Percentiles rank a stretch among this genome's conserved stretches.
These are phyloP conservation scores for Rhinogobius similis DNA, from an alignment of 2,113 vertebrate species.

Conservation along the genomic window DNA sequence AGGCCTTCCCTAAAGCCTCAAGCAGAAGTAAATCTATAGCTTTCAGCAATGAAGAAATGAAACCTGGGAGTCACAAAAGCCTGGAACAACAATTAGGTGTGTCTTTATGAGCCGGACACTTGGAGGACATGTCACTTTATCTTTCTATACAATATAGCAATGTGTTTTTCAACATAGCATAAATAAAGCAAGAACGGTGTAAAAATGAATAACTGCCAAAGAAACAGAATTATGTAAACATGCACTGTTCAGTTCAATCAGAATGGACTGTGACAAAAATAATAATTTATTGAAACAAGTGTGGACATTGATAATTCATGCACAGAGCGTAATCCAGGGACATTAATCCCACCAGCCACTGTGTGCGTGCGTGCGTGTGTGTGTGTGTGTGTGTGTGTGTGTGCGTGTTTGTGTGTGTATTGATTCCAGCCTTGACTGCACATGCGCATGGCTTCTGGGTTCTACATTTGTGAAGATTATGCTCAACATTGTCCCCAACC, in stretches of 20 bases:
- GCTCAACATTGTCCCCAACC: neutral
- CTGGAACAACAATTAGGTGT: neutral
- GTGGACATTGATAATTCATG: neutral
- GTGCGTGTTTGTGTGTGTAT: too few species aligned
- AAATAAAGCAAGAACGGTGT: neutral
- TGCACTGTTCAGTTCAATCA: neutral
- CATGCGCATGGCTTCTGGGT: slow-evolving; percentile 40
- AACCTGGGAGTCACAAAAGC: neutral
- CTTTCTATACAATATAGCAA: neutral
- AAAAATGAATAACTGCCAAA: neutral
- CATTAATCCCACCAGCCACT: slow-evolving; percentile 49
- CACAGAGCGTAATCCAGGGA: slow-evolving; percentile 56
- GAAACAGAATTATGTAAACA: neutral
- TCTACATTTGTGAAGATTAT: slow-evolving; percentile 7
- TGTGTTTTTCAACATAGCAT: too few species aligned
- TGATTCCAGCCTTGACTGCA: slow-evolving; percentile 57
- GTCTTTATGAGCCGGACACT: neutral
- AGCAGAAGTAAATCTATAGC: slow-evolving; percentile 24
- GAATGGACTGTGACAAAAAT: too few species aligned
- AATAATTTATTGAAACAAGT: too few species aligned
- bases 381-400: too few species aligned
- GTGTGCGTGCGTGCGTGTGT: too few species aligned
- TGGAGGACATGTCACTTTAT: neutral
- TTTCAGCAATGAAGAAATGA: slow-evolving; percentile 11
- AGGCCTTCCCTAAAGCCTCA: slow-evolving; percentile 25